Base-by-base conservation (phyloP, 2,888 invertebrate species). In the Slavum lentiscoides region DNA sequence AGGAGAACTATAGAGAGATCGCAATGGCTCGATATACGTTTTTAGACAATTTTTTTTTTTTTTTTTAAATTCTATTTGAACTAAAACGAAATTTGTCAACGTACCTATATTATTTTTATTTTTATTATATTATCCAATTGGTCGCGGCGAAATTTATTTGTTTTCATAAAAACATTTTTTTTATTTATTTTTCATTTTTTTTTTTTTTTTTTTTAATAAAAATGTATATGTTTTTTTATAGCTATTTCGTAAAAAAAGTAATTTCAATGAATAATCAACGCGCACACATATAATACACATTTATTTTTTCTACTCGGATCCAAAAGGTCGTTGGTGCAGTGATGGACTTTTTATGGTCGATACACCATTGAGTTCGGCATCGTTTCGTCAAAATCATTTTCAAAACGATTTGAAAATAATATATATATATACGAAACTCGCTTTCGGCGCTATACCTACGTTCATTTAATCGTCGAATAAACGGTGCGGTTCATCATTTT, bases 151-250 rank as follows among this genome's bases (percentile, higher is more conserved):
- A 30, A 30, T 30, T n/a, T n/a, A n/a, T n/a, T n/a, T n/a, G n/a
- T n/a, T n/a, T n/a, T n/a, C n/a, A n/a, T n/a, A n/a, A n/a, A n/a
- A n/a, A n/a, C n/a, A n/a, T n/a, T n/a, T n/a, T n/a, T n/a, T n/a
- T n/a, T n/a, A n/a, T n/a, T 30, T 4, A 2, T 30, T 2, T 30
- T 74, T 66, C n/a, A n/a, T 37, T 66, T 74, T 55, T 21, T 74
- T 30, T 4, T 30, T 30, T 2, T 30, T 74, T 66, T 37, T 66
- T 74, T 55, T 21, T 74, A 66, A 74, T 74, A 74, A 74, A 66
- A 74, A 75, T 67, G 66, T 66, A 58, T 75, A 39, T 58, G 66
- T 55, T 55, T 75, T 75, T 75, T 75, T 75, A 75, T 75, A 75
- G 39, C 58, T 23, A 66, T 67, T 75, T 58, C 66, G 43, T 43